A percentile compares a stretch with the other conserved stretches of the same genome.
Evolutionary conservation across 2,888 invertebrate genomes (phyloP).

Genomic region (Leuctra nigra): DNA sequence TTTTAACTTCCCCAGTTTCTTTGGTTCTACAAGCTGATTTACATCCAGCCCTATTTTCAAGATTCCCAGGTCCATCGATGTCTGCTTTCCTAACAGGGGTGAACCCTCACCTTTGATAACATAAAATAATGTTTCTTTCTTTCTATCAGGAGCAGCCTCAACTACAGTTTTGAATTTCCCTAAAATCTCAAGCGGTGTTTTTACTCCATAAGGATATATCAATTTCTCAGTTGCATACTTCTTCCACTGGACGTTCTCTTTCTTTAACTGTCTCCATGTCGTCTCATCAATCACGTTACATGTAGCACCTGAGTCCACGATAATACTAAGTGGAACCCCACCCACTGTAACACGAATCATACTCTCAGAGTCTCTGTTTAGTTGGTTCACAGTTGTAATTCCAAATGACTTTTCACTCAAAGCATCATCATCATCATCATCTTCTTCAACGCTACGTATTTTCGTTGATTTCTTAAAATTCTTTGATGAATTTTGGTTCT

Average conservation of each 20-base stretch:
- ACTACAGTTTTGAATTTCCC: slow-evolving; percentile 9
- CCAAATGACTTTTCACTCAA: not conserved
- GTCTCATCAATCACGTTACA: slow-evolving; percentile 15
- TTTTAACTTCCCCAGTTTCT: not conserved
- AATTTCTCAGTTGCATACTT: not conserved
- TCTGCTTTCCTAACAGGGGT: slow-evolving; percentile 13
- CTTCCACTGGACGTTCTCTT: not conserved
- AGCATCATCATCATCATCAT: not conserved
- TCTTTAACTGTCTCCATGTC: slow-evolving; percentile 15
- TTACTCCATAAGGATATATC: slow-evolving; percentile 12
- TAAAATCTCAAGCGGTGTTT: slow-evolving; percentile 1
- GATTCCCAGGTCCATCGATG: no score
- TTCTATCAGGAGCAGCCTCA: not conserved
- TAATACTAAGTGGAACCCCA: slow-evolving; percentile 7
- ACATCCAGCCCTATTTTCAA: slow-evolving; percentile 1
- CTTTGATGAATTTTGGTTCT: not conserved
- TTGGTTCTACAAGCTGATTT: not conserved
- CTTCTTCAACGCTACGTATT: not conserved
- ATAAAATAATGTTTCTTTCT: slow-evolving; percentile 6
- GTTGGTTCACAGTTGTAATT: not conserved
- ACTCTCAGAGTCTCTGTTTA: not conserved
- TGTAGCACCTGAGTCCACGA: slow-evolving; percentile 18
- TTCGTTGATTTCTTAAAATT: not conserved
- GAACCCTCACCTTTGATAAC: no score
- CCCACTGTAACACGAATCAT: slow-evolving; percentile 12